Evolutionary conservation across 2,888 invertebrate species (phyloP).

Genomic region (Macrosiphum euphorbiae): DNA sequence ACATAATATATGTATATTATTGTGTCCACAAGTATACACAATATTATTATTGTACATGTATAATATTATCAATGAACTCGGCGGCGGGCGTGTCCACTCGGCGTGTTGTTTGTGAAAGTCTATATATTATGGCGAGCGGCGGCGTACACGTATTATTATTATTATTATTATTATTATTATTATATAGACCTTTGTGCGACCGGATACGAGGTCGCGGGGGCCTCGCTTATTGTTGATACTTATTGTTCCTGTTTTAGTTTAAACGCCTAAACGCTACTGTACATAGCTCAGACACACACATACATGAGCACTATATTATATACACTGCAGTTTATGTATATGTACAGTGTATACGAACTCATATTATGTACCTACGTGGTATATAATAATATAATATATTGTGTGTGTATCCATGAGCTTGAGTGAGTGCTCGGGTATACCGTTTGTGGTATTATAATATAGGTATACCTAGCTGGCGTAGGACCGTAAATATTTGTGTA

Average conservation of each 20-base stretch:
- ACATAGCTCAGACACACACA: background rate
- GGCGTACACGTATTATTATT: background rate
- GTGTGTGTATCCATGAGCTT: background rate
- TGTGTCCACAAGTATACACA: background rate
- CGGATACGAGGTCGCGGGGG: slow-evolving; percentile 59
- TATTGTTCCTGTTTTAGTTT: slow-evolving; percentile 59
- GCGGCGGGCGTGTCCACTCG: slow-evolving; percentile 60
- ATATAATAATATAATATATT: background rate
- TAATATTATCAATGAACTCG: slow-evolving; percentile 39
- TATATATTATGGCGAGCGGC: slow-evolving; percentile 40
- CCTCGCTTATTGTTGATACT: slow-evolving; percentile 48
- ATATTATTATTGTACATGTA: slow-evolving; percentile 1
- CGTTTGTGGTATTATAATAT: background rate
- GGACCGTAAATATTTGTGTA: background rate
- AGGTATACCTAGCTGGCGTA: background rate
- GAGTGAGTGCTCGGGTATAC: background rate
- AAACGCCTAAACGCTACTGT: slow-evolving; percentile 57
- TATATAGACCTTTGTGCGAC: slow-evolving; percentile 59
- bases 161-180: slow-evolving; percentile 23
- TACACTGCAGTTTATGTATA: background rate
- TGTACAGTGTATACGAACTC: background rate
- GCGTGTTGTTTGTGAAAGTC: slow-evolving; percentile 55
- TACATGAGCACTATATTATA: background rate
- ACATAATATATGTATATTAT: background rate
- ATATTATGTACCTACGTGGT: background rate